Evolutionary conservation across 2,113 vertebrate genomes (phyloP).

Genomic region (Mystacornis crossleyi): DNA sequence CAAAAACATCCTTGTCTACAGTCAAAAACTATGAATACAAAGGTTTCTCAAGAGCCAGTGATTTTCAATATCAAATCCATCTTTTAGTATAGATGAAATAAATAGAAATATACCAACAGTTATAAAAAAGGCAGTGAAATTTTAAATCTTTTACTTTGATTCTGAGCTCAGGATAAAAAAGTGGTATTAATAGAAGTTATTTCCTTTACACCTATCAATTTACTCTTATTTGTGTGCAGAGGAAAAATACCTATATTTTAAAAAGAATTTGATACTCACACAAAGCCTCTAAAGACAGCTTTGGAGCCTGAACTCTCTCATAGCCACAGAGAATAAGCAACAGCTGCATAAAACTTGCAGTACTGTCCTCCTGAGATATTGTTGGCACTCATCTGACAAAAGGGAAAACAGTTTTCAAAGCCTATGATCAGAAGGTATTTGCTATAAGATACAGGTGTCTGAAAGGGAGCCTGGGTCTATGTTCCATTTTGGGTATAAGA

Average conservation of each 20-base stretch:
- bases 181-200: not conserved
- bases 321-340: not conserved
- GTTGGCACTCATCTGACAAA: not conserved
- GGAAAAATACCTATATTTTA: not conserved
- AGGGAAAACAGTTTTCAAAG: not conserved
- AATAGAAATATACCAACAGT: not conserved
- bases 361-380: not conserved
- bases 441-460: not conserved
- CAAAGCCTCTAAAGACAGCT: not conserved
- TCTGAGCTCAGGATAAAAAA: not conserved
- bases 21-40: not conserved
- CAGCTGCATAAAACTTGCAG: not conserved
- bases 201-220: not conserved
- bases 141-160: constrained; percentile 11
- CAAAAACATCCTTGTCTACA: not conserved
- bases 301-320: not conserved
- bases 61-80: not conserved
- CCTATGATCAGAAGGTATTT: not conserved
- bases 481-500: not conserved
- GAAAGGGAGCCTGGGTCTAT: not conserved
- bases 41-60: constrained; percentile 19
- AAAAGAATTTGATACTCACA: not conserved
- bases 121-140: not conserved
- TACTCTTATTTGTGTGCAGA: not conserved
- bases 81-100: not conserved